A percentile compares a stretch with the other conserved stretches of the same genome.
Conservation (phyloP, 2,888 invertebrate genomes). For the Cinara cedri region DNA sequence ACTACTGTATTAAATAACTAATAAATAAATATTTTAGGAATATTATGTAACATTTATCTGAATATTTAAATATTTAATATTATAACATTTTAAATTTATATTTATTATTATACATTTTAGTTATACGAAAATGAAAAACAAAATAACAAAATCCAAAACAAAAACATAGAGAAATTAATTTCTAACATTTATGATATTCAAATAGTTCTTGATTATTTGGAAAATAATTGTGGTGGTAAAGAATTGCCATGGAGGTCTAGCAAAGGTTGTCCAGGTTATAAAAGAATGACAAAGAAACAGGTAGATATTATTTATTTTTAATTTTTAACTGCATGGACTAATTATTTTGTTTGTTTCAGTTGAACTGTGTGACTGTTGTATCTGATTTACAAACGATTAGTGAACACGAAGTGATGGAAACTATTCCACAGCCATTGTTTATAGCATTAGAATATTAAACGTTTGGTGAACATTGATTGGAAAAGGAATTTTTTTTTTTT, state of each 20-base stretch:
- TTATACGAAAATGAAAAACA: slow-evolving; percentile 14
- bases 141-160: not conserved
- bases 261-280: slow-evolving; percentile 45
- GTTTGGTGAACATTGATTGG: not conserved
- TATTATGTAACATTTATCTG: not conserved
- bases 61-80: not conserved
- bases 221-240: slow-evolving; percentile 49
- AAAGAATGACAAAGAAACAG: slow-evolving; percentile 35
- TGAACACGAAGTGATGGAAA: slow-evolving; percentile 49
- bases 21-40: not conserved
- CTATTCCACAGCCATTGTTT: slow-evolving; percentile 27
- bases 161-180: slow-evolving; percentile 18
- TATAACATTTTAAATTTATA: not conserved
- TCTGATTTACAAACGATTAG: slow-evolving; percentile 50
- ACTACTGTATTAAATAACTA: not conserved
- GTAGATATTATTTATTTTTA: not conserved
- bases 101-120: slow-evolving; percentile 6
- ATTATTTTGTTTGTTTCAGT: not conserved
- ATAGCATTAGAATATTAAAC: not conserved
- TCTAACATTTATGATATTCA: slow-evolving; percentile 42
- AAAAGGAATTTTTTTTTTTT: not conserved
- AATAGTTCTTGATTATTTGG: slow-evolving; percentile 38
- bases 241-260: slow-evolving; percentile 48
- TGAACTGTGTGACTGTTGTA: slow-evolving; percentile 49
- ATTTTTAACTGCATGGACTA: not conserved